Conservation (phyloP, 2,888 invertebrate species). For the Yponomeuta cagnagella region DNA sequence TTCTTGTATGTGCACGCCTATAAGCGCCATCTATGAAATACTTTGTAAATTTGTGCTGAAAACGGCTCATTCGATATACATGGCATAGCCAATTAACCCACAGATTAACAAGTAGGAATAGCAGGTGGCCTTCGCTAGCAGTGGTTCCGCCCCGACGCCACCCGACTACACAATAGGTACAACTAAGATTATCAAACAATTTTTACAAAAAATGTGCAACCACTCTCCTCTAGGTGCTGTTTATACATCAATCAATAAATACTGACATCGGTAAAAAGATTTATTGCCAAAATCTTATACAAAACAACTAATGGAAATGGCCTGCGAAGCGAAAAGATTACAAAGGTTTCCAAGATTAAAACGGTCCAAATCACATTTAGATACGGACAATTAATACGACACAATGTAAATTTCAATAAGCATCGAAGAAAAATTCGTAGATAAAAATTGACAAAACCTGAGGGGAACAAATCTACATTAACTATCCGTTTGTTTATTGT, state of each 20-base stretch:
- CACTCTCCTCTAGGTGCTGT: constrained; percentile 28
- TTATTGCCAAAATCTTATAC: constrained; percentile 45
- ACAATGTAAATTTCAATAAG: background rate
- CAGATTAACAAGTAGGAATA: too few species aligned
- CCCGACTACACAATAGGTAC: background rate
- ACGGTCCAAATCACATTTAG: background rate
- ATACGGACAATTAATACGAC: background rate
- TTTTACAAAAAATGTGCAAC: constrained; percentile 28
- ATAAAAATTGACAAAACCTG: background rate
- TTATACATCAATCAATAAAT: constrained; percentile 37
- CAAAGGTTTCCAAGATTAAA: background rate
- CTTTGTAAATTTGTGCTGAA: too few species aligned
- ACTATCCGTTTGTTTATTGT: background rate
- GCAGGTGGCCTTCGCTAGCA: too few species aligned
- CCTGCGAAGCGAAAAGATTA: too few species aligned
- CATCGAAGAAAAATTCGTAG: background rate
- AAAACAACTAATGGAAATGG: constrained; percentile 21
- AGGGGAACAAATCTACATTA: constrained; percentile 8
- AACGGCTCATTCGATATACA: too few species aligned
- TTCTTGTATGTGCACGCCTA: too few species aligned
- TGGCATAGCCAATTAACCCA: too few species aligned
- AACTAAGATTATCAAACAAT: constrained; percentile 13
- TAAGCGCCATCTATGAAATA: too few species aligned
- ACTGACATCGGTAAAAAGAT: constrained; percentile 55
- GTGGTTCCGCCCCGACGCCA: too few species aligned